Evolutionary conservation across 1,140 invertebrate genomes (phyloP), one percentile per base, ranked within the genome.

Genomic region (Steinernema khuongi): DNA sequence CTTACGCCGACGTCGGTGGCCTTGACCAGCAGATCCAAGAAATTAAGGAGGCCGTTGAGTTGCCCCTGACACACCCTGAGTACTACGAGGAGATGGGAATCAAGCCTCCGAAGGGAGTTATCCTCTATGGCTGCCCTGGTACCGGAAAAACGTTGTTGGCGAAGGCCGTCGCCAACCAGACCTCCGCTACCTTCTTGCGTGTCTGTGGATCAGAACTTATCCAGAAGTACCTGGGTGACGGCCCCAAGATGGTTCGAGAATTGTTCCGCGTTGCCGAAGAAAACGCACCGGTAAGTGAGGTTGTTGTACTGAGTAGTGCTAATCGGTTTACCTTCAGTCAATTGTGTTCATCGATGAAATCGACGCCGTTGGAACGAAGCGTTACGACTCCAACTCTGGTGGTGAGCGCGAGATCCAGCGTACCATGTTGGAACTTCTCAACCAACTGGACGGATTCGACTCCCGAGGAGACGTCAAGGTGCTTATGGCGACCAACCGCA

Each of bases 61-160:
- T 99, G 67, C 97, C 97, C 0, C 87, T 99, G 18, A 99, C 97
- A 32, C 97, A 99, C 89, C 96, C 96, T 18, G 97, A 99, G 87
- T 99, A 99, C 87, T 99, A 99, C 86, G 96, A 99, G 87, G 96
- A 99, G 88, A 99, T 99, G 96, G 97, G 97, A 76, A 99, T 99
- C 74, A 96, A 96, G 85, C 96, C 97, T 26, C 97, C 97, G 0
- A 99, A 99, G 86, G 97, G 97, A 74, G 97, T 99, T 2, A 99
- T 99, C 85, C 88, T 99, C 7, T 99, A 99, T 88, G 97, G 96
- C 0, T 91, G 94, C 67, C 96, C 96, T 1, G 97, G 97, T 31
- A 99, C 97, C 67, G 89, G 96, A 0, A 99, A 99, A 88, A 99
- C 97, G 0, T 88, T 99, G 18, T 86, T 99, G 28, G 97, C 97